A percentile compares a stretch with the other conserved stretches of the same genome.
phyloP scores from a whole-genome alignment of 2,113 vertebrate genomes.

The Ammodytes marinus region DNA sequence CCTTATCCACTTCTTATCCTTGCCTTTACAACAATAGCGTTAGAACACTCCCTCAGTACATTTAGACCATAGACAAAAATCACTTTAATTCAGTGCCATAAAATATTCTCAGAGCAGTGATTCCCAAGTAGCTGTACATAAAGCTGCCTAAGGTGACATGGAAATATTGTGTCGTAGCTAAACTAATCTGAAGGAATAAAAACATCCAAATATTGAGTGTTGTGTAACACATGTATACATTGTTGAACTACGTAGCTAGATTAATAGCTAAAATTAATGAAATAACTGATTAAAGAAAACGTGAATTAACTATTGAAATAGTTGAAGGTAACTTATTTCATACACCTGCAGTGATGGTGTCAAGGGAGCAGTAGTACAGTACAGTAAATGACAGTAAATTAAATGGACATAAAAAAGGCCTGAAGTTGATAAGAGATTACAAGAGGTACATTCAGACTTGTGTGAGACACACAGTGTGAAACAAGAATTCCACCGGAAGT shows the following conservation, averaged over 20 bases:
- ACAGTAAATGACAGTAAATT: no score
- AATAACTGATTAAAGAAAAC: not conserved
- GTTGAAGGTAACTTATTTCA: no score
- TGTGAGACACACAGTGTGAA: slow-evolving; percentile 49
- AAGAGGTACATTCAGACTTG: slow-evolving; percentile 55
- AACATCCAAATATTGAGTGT: not conserved
- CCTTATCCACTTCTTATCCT: slow-evolving; percentile 23
- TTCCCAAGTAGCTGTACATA: not conserved
- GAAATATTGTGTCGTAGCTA: not conserved
- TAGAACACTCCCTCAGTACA: not conserved
- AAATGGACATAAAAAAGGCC: not conserved
- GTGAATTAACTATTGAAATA: not conserved
- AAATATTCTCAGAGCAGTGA: not conserved
- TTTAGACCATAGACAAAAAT: not conserved
- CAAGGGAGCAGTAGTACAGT: no score
- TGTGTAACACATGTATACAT: not conserved
- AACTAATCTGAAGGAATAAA: no score
- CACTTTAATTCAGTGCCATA: not conserved
- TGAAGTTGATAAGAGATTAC: not conserved
- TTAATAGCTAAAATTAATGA: not conserved
- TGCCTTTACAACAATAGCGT: not conserved
- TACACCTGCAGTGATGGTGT: not conserved
- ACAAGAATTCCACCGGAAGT: slow-evolving; percentile 45
- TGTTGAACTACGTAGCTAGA: no score
- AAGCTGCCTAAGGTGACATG: not conserved